Base-by-base conservation (phyloP, 2,888 invertebrate species). In the Buathra laborator region DNA sequence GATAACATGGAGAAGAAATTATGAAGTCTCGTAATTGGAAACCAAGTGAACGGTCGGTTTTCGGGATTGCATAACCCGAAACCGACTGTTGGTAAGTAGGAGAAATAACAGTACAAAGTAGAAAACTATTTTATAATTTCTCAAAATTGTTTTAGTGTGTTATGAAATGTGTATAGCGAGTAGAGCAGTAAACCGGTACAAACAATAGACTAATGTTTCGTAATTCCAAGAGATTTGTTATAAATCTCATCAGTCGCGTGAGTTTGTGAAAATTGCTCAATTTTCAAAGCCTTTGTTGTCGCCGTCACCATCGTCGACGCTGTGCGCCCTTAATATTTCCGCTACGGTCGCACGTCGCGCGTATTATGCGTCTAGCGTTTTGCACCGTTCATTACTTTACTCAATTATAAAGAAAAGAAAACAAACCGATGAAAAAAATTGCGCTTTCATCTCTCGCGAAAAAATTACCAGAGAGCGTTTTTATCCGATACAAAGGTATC, bases 201-300 rank as follows among this genome's bases (percentile, higher is more conserved):
- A 62, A 32, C 10, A 14, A 62, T 19, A 48, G 46, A 68, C 24
- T 29, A 48, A 46, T 29, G 19, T 29, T 68, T 24, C 10, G 48
- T 51, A 32, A 68, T 68, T 68, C n/a, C 48, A 24, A 10, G n/a
- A 29, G 24, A n/a, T 46, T 46, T 48, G 48, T 29, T 9, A 29
- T 48, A 29, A 12, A 24, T 24, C 19, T n/a, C 68, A 29, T 68
- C 29, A 48, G 24, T 48, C 29, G 14, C 12, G 29, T 10, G 29
- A 62, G 12, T 46, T 24, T 10, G 10, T 46, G 51, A 68, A 46
- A 48, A 68, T 68, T 51, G 48, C 29, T 48, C 14, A 46, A 68
- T 68, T 51, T 68, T 48, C 51, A 3, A 48, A 14, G 48, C 29
- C 68, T 68, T 68, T 51, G 51, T 51, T n/a, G 24, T n/a, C 24